Evolutionary conservation across 2,888 invertebrate genomes (phyloP), one percentile per base, ranked within the genome.

Genomic region (Hanleya hanleyi): DNA sequence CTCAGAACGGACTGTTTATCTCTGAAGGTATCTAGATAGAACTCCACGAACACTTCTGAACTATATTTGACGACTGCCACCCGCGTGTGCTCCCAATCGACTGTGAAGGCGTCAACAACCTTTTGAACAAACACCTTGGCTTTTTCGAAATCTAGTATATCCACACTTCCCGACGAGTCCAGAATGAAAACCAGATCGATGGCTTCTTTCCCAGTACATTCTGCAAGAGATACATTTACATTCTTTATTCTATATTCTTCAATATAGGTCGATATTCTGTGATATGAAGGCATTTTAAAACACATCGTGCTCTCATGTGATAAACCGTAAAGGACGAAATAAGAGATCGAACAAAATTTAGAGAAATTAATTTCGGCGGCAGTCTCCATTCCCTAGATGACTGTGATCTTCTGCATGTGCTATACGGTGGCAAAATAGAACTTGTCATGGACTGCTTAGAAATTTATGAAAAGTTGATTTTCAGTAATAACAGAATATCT

Each of bases 21-120:
- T 15, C 66, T 18, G 37, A 68, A 74, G 0, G 38, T 50, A 57
- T 73, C 50, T 22, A 77, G 65, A 51, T 73, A 37, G 33, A 70
- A 77, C 69, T 74, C 74, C 18, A 69, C 0, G 1, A 51, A 62
- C 1, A 74, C 70, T 47, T 2, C 47, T 47, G 47, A 4, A 7
- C 47, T 7, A 22, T 47, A 47, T 5, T 18, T n/a, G 22, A 47
- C 22, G 47, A 47, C 47, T 2, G 47, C 47, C 22, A 47, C 18
- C 47, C 22, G 47, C 22, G 47, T 47, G 47, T 18, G 3, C n/a
- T 18, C 22, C 47, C n/a, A 22, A n/a, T 22, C 47, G 47, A 47
- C 22, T 2, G 2, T 18, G 22, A 47, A 47, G 2, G 47, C 47
- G 18, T 47, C 4, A 1, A 47, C 22, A 18, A 18, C 18, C 7